A percentile compares a stretch with the other conserved stretches of the same genome.
phyloP scores from a whole-genome alignment of 1,140 invertebrate species.

The Drosophila hydei region DNA sequence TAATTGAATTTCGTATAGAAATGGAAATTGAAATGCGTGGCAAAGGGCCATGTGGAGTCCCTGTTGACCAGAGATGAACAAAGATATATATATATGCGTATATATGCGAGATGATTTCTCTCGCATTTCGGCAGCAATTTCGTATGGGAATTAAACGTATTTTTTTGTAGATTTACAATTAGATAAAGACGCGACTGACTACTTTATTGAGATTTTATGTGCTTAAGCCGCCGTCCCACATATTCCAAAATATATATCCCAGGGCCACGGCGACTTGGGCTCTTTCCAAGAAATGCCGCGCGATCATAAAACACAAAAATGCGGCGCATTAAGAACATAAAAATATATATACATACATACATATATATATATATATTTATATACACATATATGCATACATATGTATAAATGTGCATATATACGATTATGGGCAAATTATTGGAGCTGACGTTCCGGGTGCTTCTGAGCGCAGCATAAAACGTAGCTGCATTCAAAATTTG shows the following conservation, averaged over 20 bases:
- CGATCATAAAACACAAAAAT: conserved; percentile 74
- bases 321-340: conserved; percentile 45
- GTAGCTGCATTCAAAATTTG: conserved; percentile 59
- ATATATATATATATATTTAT: no score
- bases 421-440: conserved; percentile 59
- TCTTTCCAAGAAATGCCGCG: conserved; percentile 72
- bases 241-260: conserved; percentile 41
- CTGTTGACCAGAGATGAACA: conserved; percentile 3
- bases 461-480: conserved; percentile 16
- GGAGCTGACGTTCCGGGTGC: background rate
- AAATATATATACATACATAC: conserved; percentile 8
- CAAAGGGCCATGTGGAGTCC: conserved; percentile 42
- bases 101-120: conserved; percentile 47
- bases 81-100: conserved; percentile 20
- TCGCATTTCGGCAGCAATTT: conserved; percentile 40
- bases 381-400: conserved; percentile 22
- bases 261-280: conserved; percentile 51
- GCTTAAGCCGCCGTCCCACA: conserved; percentile 62
- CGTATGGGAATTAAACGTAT: conserved; percentile 38
- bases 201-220: conserved; percentile 83
- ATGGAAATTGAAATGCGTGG: conserved; percentile 71
- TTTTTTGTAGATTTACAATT: conserved; percentile 78
- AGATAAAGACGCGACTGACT: conserved; percentile 68
- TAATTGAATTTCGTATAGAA: conserved; percentile 79
- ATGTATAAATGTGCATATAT: conserved; percentile 9